Evolutionary conservation across 2,113 vertebrate genomes (phyloP).

Genomic region (Actenoides hombroni): DNA sequence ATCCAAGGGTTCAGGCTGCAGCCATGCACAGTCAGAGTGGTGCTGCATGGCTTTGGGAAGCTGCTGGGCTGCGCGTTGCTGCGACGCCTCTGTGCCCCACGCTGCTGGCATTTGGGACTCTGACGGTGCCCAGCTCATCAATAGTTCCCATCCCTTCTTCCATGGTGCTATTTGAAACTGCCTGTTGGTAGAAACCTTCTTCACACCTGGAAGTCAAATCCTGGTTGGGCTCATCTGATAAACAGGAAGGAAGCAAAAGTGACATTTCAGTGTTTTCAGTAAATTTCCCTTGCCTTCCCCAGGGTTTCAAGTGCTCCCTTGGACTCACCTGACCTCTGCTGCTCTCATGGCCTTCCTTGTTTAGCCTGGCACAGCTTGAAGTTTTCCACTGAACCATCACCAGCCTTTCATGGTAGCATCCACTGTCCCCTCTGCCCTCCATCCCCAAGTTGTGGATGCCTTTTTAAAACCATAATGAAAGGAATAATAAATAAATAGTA

Average conservation of each 20-base stretch:
- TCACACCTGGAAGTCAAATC: neutral
- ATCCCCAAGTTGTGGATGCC: neutral
- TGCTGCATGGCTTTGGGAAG: neutral
- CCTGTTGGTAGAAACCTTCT: neutral
- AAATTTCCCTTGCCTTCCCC: neutral
- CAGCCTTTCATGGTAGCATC: neutral
- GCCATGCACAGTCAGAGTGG: accelerated
- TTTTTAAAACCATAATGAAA: conserved; percentile 21
- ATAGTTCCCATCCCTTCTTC: neutral
- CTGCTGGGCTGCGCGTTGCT: accelerated
- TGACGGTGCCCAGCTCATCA: accelerated
- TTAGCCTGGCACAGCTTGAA: conserved; percentile 17
- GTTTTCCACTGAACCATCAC: neutral
- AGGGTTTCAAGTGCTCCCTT: neutral
- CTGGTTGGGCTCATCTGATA: neutral
- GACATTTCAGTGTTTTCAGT: neutral
- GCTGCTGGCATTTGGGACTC: accelerated
- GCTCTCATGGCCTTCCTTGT: neutral
- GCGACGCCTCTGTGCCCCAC: accelerated
- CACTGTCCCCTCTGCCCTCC: neutral
- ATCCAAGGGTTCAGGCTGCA: neutral
- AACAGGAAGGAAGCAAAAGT: neutral
- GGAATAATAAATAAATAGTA: conserved; percentile 30
- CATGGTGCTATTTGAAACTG: neutral
- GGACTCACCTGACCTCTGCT: neutral